phyloP scores from a whole-genome alignment of 2,797 vertebrate genomes.

The Phylloscopus collybita region DNA sequence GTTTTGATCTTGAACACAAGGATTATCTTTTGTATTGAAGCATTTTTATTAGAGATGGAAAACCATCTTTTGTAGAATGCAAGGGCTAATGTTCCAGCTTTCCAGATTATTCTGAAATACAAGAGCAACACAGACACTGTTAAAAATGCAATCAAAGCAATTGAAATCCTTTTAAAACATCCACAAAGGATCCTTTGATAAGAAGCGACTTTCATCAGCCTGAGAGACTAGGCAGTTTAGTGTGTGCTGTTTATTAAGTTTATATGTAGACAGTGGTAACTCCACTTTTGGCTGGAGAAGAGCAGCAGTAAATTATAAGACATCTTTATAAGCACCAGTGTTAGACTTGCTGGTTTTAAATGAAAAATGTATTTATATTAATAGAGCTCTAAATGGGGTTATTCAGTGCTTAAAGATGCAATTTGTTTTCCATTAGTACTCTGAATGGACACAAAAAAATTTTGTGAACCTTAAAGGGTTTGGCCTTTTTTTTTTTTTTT shows the following conservation, averaged over 20 bases:
- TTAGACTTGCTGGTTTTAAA: constrained; percentile 29
- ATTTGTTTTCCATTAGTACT: constrained; percentile 48
- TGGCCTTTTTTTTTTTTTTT: not conserved
- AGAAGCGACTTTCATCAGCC: constrained; percentile 59
- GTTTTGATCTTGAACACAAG: constrained; percentile 4
- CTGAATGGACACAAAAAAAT: constrained; percentile 8
- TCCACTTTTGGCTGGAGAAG: constrained; percentile 37
- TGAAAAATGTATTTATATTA: constrained; percentile 42
- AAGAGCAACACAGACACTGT: constrained; percentile 52
- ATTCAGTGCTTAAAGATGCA: constrained; percentile 37
- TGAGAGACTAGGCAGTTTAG: constrained; percentile 38
- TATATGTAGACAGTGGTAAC: constrained; percentile 37
- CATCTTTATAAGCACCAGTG: constrained; percentile 16
- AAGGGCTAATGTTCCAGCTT: constrained; percentile 31
- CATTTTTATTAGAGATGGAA: constrained; percentile 18
- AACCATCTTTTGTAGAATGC: not conserved
- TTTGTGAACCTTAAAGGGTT: not conserved
- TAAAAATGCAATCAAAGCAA: constrained; percentile 69
- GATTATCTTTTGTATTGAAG: constrained; percentile 44
- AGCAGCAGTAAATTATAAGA: constrained; percentile 41
- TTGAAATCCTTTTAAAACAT: constrained; percentile 62
- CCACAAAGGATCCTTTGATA: constrained; percentile 67
- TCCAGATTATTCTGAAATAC: constrained; percentile 53
- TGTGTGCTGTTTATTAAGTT: constrained; percentile 48
- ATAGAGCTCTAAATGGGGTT: constrained; percentile 18